These are phyloP conservation scores for Caenorhabditis panamensis DNA, from an alignment of 2,888 invertebrate genomes.

Conservation along the genomic window DNA sequence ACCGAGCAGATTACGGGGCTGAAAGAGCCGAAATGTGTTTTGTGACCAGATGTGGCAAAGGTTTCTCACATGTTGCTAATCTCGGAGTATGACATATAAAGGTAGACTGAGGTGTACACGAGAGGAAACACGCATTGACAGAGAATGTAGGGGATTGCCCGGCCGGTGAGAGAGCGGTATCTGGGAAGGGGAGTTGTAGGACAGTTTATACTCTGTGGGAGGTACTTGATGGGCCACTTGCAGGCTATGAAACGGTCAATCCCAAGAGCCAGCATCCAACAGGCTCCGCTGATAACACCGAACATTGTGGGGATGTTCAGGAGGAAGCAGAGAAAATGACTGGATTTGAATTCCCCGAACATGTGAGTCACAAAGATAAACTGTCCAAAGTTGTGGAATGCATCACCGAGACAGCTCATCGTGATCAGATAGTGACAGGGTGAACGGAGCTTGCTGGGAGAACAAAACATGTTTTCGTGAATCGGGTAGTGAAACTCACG, in stretches of 20 bases:
- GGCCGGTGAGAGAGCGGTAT: conserved; percentile 5
- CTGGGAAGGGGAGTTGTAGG: not conserved
- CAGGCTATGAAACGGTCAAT: conserved; percentile 32
- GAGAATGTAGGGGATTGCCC: conserved; percentile 2
- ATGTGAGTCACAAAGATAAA: conserved; percentile 24
- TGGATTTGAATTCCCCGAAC: conserved; percentile 25
- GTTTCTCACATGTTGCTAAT: conserved; percentile 17
- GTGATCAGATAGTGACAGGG: conserved; percentile 34
- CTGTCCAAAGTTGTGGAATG: conserved; percentile 34
- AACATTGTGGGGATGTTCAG: conserved; percentile 37
- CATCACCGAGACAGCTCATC: conserved; percentile 33
- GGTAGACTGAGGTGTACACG: conserved; percentile 8
- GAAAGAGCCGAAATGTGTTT: conserved; percentile 1
- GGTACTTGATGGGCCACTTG: conserved; percentile 33
- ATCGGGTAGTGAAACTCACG: conserved; percentile 1
- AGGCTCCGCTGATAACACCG: conserved; percentile 33
- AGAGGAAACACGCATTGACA: conserved; percentile 10
- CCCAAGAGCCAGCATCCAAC: conserved; percentile 30
- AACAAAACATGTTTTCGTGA: too few relatives aligned
- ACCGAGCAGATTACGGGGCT: conserved; percentile 39
- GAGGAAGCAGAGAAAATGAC: conserved; percentile 18
- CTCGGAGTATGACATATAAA: conserved; percentile 25
- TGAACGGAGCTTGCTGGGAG: conserved; percentile 36
- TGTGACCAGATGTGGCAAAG: not conserved
- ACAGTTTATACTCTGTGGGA: too few relatives aligned